Conservation (phyloP, 1,140 invertebrate genomes). For the Pseudomyrmex cubaensis region DNA sequence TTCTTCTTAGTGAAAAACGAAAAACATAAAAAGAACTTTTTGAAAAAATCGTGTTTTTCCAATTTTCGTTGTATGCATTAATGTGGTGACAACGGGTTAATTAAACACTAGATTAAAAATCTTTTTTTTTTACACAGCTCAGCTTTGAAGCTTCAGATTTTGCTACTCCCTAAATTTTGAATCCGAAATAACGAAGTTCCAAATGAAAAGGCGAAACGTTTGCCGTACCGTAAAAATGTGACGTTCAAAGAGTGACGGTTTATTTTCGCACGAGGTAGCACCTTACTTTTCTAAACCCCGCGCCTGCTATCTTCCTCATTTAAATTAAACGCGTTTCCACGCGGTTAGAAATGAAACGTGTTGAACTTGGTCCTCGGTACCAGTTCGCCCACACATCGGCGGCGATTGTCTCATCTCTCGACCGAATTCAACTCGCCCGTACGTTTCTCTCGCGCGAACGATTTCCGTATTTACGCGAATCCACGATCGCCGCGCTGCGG, state of each 20-base stretch:
- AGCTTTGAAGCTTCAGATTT: background rate
- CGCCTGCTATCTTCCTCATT: background rate
- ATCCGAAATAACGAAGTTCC: too few relatives aligned
- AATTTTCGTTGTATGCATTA: too few relatives aligned
- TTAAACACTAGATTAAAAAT: background rate
- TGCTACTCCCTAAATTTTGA: background rate
- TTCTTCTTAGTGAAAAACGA: too few relatives aligned
- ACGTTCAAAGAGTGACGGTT: slow-evolving; percentile 10
- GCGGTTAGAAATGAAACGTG: background rate
- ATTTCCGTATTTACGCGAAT: slow-evolving; percentile 20
- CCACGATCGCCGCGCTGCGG: slow-evolving; percentile 28
- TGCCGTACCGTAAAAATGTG: background rate
- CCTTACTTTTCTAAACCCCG: background rate
- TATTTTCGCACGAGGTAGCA: slow-evolving; percentile 5
- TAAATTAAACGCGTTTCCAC: slow-evolving; percentile 14
- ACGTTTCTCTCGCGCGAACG: background rate
- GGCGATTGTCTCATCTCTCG: background rate
- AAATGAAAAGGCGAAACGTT: background rate
- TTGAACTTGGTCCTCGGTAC: slow-evolving; percentile 45
- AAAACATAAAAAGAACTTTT: too few relatives aligned
- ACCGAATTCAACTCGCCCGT: slow-evolving; percentile 62
- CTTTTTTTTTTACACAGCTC: too few relatives aligned
- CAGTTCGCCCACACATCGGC: slow-evolving; percentile 64
- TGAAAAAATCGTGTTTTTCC: too few relatives aligned
- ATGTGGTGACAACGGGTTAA: too few relatives aligned